Evolutionary conservation across 2,888 invertebrate genomes (phyloP), one percentile per base, ranked within the genome.

Genomic region (Tortricodes alternella): DNA sequence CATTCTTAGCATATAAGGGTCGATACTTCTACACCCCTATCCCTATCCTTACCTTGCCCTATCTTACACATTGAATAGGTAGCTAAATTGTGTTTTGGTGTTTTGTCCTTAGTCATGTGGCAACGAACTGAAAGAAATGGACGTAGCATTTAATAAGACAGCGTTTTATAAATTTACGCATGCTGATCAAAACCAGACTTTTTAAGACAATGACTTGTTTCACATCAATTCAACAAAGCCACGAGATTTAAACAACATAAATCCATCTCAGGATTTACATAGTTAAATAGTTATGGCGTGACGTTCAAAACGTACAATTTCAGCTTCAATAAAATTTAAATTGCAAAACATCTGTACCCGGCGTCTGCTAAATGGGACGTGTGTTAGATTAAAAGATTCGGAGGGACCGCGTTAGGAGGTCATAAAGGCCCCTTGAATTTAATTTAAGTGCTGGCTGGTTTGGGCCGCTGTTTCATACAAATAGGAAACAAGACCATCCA

Each of bases 351-450:
- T 77, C 71, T 75, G 76, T 62, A 71, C 62, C 61, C 61, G 70
- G 65, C 65, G 66, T 57, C 59, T 60, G 72, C 70, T 74, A 74
- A 83, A 82, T 76, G 77, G 77, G 63, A 71, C 75, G 74, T 68
- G 68, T 63, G 73, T 61, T 59, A 78, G 80, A 80, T 84, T 81
- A 79, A 80, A 83, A 81, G 80, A 78, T 74, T 66, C 61, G 57
- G 61, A 60, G 65, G 67, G 56, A 59, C 65, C 58, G 61, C 51
- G 49, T 58, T 34, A 49, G 35, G 62, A 67, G 71, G 76, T 71
- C 75, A 73, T 81, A 81, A 81, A 79, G 72, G 74, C 64, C 73
- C 71, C 72, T 78, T 77, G 80, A 81, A 82, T 83, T 83, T 81
- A 78, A 82, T 55, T 48, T 55, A 55, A 49, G 48, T 55, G 41